phyloP scores from a whole-genome alignment of 2,797 vertebrate species.

The Semotilus atromaculatus region DNA sequence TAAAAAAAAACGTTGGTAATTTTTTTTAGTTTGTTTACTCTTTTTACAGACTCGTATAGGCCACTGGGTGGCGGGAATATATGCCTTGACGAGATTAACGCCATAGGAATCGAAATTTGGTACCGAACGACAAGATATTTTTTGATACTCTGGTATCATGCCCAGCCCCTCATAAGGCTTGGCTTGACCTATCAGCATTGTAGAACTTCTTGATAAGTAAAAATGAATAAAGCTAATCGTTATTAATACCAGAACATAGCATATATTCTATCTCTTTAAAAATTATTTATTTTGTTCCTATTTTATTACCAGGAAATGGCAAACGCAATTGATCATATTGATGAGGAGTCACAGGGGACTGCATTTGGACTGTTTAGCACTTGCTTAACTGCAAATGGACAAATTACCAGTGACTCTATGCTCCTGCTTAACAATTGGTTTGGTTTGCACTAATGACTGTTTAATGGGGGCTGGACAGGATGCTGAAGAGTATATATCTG shows the following conservation, averaged over 20 bases:
- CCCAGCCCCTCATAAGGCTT: too few species aligned
- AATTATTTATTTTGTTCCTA: background rate
- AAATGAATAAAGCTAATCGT: background rate
- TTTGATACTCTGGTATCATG: too few species aligned
- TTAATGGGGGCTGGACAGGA: conserved; percentile 28
- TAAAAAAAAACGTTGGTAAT: too few species aligned
- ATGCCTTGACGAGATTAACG: too few species aligned
- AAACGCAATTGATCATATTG: conserved; percentile 3
- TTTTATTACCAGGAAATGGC: background rate
- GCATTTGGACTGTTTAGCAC: conserved; percentile 23
- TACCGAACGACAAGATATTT: too few species aligned
- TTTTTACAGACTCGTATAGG: too few species aligned
- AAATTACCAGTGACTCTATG: background rate
- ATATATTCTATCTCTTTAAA: background rate
- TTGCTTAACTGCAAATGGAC: conserved; percentile 34
- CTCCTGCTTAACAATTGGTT: conserved; percentile 4
- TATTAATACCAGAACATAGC: background rate
- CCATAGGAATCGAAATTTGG: too few species aligned
- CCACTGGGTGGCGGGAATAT: too few species aligned
- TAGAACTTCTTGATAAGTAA: background rate
- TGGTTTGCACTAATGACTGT: conserved; percentile 1
- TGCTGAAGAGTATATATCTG: conserved; percentile 36
- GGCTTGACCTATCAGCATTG: background rate
- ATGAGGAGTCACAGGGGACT: conserved; percentile 8
- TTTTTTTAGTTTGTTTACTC: too few species aligned